These are phyloP conservation scores for Romanogobio albipinnatus DNA, from an alignment of 2,113 vertebrate species.

Conservation along the genomic window DNA sequence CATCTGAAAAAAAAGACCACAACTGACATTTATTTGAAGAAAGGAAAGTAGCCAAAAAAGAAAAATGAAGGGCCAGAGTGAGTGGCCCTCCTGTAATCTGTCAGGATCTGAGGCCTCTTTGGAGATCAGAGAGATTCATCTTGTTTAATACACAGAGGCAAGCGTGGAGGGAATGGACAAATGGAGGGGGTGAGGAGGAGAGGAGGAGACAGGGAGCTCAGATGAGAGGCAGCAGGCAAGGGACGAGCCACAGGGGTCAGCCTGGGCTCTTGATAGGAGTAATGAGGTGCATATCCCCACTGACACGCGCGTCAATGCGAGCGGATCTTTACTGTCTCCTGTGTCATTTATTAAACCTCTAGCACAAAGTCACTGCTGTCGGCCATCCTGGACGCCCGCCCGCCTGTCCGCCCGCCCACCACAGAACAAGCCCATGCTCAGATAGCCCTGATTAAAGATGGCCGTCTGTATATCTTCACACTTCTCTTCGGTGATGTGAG, in stretches of 20 bases:
- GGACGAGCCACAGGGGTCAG: constrained; percentile 50
- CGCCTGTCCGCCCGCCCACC: background rate
- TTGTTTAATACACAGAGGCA: constrained; percentile 54
- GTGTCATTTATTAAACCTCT: background rate
- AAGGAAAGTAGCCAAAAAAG: constrained; percentile 38
- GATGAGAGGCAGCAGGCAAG: constrained; percentile 22
- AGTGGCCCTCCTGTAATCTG: constrained; percentile 58
- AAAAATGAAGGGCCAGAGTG: constrained; percentile 49
- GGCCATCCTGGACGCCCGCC: background rate
- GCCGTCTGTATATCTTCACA: background rate
- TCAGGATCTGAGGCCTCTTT: constrained; percentile 60
- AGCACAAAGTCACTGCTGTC: constrained; percentile 21
- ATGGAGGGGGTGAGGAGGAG: constrained; percentile 60
- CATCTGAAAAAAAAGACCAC: constrained; percentile 47
- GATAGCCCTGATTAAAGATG: constrained; percentile 6
- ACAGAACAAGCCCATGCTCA: background rate
- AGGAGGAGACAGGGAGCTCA: constrained; percentile 15
- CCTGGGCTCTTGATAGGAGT: constrained; percentile 53
- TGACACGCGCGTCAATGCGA: constrained; percentile 41
- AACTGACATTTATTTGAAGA: constrained; percentile 65
- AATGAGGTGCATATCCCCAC: constrained; percentile 58
- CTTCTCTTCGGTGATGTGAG: background rate
- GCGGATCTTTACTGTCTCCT: constrained; percentile 19
- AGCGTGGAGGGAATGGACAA: constrained; percentile 46
- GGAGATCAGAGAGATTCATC: constrained; percentile 62